Percentiles rank a stretch among this genome's conserved stretches.
These are phyloP conservation scores for Caenorhabditis sinica DNA, from an alignment of 2,888 invertebrate genomes.

Conservation along the genomic window DNA sequence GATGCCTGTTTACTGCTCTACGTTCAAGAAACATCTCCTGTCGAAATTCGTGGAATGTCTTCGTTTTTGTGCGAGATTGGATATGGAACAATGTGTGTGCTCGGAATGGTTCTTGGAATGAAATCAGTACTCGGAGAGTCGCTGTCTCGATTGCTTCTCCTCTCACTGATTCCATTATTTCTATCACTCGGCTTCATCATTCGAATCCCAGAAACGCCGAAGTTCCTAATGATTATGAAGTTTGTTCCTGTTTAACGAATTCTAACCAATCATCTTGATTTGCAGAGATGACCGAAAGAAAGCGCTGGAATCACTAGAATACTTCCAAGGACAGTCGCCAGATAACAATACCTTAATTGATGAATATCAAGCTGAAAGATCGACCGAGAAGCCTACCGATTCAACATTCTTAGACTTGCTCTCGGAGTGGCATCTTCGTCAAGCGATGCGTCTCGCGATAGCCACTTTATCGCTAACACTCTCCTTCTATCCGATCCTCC, in stretches of 20 bases:
- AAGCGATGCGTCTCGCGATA: constrained; percentile 75
- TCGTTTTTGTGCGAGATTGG: constrained; percentile 80
- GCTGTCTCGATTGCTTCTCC: constrained; percentile 72
- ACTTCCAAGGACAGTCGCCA: constrained; percentile 75
- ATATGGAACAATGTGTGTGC: constrained; percentile 79
- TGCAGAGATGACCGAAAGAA: constrained; percentile 71
- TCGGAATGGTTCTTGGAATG: constrained; percentile 80
- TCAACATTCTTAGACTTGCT: constrained; percentile 70
- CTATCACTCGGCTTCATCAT: constrained; percentile 74
- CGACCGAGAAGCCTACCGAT: constrained; percentile 44
- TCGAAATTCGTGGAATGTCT: constrained; percentile 76
- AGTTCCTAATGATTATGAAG: constrained; percentile 78
- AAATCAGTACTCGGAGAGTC: constrained; percentile 77
- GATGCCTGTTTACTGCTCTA: constrained; percentile 80
- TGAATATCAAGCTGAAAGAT: constrained; percentile 73
- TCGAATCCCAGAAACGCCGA: constrained; percentile 80
- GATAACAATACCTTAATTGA: constrained; percentile 69
- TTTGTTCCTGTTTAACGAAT: neutral
- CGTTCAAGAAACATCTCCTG: constrained; percentile 79
- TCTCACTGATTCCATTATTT: constrained; percentile 75
- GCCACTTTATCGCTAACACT: constrained; percentile 77
- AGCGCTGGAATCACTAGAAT: constrained; percentile 75
- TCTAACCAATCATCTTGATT: neutral
- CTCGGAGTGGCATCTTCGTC: constrained; percentile 79
- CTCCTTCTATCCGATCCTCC: constrained; percentile 81